These are phyloP conservation scores for Papilio helenus DNA, from an alignment of 1,140 invertebrate genomes.

Conservation along the genomic window DNA sequence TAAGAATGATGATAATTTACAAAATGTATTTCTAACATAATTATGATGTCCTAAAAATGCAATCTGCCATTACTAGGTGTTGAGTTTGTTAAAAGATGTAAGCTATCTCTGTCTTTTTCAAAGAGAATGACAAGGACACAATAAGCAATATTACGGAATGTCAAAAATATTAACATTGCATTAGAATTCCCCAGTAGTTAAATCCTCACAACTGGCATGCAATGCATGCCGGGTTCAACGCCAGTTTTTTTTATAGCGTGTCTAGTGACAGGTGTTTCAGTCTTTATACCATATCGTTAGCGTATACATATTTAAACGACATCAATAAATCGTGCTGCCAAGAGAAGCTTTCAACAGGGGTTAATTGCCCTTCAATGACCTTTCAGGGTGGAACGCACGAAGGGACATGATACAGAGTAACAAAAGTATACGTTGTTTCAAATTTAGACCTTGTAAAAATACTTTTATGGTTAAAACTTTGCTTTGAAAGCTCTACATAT, in stretches of 20 bases:
- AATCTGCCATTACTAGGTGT: too few relatives aligned
- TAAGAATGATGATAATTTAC: not conserved
- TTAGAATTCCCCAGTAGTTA: too few relatives aligned
- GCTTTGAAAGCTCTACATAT: too few relatives aligned
- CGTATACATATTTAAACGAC: slow-evolving; percentile 1
- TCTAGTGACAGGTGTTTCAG: not conserved
- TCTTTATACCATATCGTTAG: not conserved
- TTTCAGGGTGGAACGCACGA: slow-evolving; percentile 41
- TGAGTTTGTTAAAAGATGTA: too few relatives aligned
- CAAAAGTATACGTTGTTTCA: not conserved
- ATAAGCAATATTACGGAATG: too few relatives aligned
- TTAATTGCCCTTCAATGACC: slow-evolving; percentile 47
- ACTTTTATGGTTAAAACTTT: not conserved
- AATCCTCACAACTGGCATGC: too few relatives aligned
- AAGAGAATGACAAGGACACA: too few relatives aligned
- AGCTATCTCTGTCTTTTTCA: too few relatives aligned
- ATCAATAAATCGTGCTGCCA: slow-evolving; percentile 6
- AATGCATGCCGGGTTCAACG: not conserved
- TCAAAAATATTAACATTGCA: too few relatives aligned
- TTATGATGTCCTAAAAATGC: too few relatives aligned
- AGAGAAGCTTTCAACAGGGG: slow-evolving; percentile 33
- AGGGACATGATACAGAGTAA: not conserved
- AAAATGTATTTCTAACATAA: not conserved
- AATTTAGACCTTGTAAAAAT: not conserved
- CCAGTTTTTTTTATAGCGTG: not conserved